Evolutionary conservation across 2,113 vertebrate species (phyloP), one percentile per base, ranked within the genome.

Genomic region (Neogale vison): DNA sequence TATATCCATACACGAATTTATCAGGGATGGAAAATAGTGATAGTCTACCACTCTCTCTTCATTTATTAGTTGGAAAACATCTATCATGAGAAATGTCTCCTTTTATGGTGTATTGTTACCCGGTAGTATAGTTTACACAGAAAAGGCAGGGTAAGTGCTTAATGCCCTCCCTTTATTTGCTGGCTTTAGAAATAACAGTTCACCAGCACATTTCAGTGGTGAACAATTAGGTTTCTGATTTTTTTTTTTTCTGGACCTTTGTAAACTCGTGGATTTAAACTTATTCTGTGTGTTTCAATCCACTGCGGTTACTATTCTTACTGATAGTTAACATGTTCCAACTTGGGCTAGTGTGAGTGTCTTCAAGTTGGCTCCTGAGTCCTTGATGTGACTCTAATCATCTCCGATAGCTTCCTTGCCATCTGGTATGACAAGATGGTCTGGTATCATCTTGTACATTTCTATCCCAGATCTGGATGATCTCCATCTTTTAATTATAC

Each of bases 401-500:
- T n/a, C 50, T 74, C n/a, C 50, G 74, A 90, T 26, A 63, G 74
- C 20, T 65, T 94, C 81, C 42, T 24, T 89, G 63, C 69, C 93
- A 89, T 86, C 93, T 92, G 86, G 45, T 81, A 86, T 4, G 59
- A 85, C 52, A 96, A 88, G 76, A 93, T 67, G 65, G 24, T 55
- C 57, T 67, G 67, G 61, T 45, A 36, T 36, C 7, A 59, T 92
- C 47, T 83, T 95, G 57, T 34, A 45, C 7, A 77, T 88, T 95
- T 88, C 93, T 95, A 59, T 39, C 57, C 57, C 67, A 86, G 52
- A 82, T 77, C 47, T 93, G 42, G 55, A 80, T 91, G 52, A 67
- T 61, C 77, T 93, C 63, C 79, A 86, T 57, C 50, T 93, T 59
- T 69, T 47, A 90, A 96, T 90, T 61, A 85, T 20, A n/a, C 61